These are phyloP conservation scores for Sphaeramia orbicularis DNA, from an alignment of 2,797 vertebrate species.

Conservation along the genomic window DNA sequence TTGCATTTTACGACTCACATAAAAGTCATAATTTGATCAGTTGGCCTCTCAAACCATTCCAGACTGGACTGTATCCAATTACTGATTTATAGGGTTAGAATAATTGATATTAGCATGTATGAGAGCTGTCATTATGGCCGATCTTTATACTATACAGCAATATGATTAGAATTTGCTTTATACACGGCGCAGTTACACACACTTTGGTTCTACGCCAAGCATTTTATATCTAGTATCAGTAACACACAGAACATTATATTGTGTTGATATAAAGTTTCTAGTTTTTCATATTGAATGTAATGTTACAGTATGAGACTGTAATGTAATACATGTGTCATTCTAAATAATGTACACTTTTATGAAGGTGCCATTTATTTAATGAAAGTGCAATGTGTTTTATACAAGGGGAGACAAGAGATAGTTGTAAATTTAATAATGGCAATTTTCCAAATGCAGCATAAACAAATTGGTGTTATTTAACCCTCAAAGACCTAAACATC, in stretches of 20 bases:
- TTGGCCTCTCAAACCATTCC: neutral
- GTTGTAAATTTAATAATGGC: too few relatives aligned
- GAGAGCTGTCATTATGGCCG: neutral
- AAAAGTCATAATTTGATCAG: slow-evolving; percentile 30
- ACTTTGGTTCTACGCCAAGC: neutral
- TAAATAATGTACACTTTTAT: too few relatives aligned
- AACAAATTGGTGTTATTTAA: too few relatives aligned
- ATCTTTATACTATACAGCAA: neutral
- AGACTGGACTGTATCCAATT: slow-evolving; percentile 2
- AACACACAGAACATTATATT: neutral
- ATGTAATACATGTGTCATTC: too few relatives aligned
- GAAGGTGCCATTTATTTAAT: too few relatives aligned
- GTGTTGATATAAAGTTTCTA: neutral
- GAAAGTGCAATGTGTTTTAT: too few relatives aligned
- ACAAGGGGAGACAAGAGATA: too few relatives aligned
- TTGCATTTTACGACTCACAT: slow-evolving; percentile 33
- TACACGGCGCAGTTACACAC: neutral
- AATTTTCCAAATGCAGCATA: too few relatives aligned
- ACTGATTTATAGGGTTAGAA: slow-evolving; percentile 9
- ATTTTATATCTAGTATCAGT: too few relatives aligned
- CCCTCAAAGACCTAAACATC: too few relatives aligned
- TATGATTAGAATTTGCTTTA: neutral
- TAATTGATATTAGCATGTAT: neutral
- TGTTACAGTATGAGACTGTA: too few relatives aligned
- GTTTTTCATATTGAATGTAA: too few relatives aligned